Conservation (phyloP, 1,140 invertebrate genomes). For the Pantala flavescens region DNA sequence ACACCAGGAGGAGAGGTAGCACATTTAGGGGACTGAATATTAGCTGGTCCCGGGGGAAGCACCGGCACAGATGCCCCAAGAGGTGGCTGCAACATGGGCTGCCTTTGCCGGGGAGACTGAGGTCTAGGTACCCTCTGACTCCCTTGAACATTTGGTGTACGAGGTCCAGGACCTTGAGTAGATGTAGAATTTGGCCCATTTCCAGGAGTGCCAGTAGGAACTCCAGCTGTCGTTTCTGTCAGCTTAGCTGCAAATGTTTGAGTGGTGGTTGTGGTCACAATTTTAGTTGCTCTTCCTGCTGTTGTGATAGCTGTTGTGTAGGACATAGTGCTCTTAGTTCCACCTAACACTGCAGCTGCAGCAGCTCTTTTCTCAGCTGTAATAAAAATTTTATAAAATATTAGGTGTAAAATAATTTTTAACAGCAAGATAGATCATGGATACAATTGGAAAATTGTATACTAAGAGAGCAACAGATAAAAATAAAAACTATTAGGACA, state of each 20-base stretch:
- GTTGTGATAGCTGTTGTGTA: constrained; percentile 51
- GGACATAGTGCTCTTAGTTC: constrained; percentile 49
- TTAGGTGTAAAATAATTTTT: too few species aligned
- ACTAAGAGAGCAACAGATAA: not conserved
- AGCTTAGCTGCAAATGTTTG: constrained; percentile 53
- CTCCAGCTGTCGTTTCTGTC: constrained; percentile 38
- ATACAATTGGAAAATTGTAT: not conserved
- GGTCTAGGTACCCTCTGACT: not conserved
- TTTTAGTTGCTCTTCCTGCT: constrained; percentile 36
- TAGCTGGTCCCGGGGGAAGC: constrained; percentile 1
- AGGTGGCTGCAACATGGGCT: not conserved
- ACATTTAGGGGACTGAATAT: constrained; percentile 16
- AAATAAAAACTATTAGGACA: not conserved
- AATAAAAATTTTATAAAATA: not conserved
- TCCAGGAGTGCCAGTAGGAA: constrained; percentile 27
- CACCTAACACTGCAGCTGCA: constrained; percentile 31
- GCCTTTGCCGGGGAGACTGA: not conserved
- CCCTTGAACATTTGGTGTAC: not conserved
- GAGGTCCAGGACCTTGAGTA: not conserved
- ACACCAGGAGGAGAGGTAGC: constrained; percentile 10
- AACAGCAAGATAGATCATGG: too few species aligned
- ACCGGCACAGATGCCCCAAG: not conserved
- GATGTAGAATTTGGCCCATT: constrained; percentile 22
- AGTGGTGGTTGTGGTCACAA: constrained; percentile 36
- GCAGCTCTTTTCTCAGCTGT: constrained; percentile 30